Evolutionary conservation across 2,888 invertebrate genomes (phyloP), one percentile per base, ranked within the genome.

Genomic region (Pammene aurita): DNA sequence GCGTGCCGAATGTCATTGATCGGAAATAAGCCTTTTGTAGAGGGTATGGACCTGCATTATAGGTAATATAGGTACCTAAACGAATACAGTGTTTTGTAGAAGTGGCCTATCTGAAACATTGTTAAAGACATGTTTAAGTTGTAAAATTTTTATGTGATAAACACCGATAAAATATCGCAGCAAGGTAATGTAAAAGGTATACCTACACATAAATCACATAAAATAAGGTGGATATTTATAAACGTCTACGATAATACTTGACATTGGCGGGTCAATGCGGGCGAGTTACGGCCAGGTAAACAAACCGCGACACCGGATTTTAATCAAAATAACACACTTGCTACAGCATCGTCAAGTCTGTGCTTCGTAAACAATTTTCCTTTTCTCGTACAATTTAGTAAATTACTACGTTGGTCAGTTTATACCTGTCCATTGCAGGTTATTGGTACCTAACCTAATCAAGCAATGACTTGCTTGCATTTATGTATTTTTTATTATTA

Each of bases 251-350:
- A 48, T 65, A 65, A 55, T 48, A 65, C 56, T 48, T 65, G 65
- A 65, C 65, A 56, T 65, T 65, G 65, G 48, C 38, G 56, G 65
- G 65, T 65, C 65, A 65, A 9, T 56, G 56, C 65, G 56, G 38
- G 38, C 65, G 63, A 54, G 50, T 50, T 63, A 54, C 52, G 16
- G 18, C 48, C 56, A 57, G 42, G 48, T 58, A 66, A 66, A 66
- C 58, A 63, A 34, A 54, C 41, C 41, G 50, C 16, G 63, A 63
- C 54, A 55, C 54, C 63, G 63, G 44, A 54, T 54, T 63, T 55
- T 63, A 54, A 63, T 63, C 13, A 55, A 44, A 63, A 62, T 50
- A 62, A 63, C 41, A 52, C 34, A 60, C 7, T 1, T 0, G 42
- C 4, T 11, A 1, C 13, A 11, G 10, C 42, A 2, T 18, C 48